A percentile compares a stretch with the other conserved stretches of the same genome.
phyloP scores from a whole-genome alignment of 2,888 invertebrate genomes.

The Pemphredon lugubris region DNA sequence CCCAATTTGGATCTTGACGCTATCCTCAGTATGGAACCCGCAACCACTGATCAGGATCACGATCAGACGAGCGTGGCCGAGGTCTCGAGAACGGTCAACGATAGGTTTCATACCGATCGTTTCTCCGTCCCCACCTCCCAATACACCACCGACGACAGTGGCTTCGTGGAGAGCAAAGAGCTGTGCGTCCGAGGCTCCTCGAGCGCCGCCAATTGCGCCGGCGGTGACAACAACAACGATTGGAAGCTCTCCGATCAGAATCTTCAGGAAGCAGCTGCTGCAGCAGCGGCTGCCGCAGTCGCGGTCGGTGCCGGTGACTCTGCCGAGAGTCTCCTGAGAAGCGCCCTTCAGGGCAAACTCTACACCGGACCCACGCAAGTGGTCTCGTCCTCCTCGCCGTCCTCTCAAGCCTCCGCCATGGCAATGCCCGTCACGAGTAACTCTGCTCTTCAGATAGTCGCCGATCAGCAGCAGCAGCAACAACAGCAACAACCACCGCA shows the following conservation, averaged over 20 bases:
- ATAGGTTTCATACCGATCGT: conserved; percentile 71
- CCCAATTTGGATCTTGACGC: conserved; percentile 90
- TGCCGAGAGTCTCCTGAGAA: conserved; percentile 89
- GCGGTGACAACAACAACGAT: conserved; percentile 88
- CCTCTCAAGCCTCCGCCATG: conserved; percentile 78
- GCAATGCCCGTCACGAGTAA: conserved; percentile 71
- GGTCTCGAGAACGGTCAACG: conserved; percentile 79
- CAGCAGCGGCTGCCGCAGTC: conserved; percentile 63
- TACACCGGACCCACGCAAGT: conserved; percentile 73
- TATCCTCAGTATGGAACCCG: conserved; percentile 88
- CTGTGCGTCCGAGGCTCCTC: conserved; percentile 72
- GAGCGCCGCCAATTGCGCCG: conserved; percentile 63
- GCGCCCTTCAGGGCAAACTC: conserved; percentile 91
- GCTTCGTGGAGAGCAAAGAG: conserved; percentile 87
- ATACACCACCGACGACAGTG: conserved; percentile 90
- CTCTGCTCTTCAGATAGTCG: conserved; percentile 65
- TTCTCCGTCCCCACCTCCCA: conserved; percentile 60
- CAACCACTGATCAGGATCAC: conserved; percentile 80
- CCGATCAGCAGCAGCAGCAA: conserved; percentile 74
- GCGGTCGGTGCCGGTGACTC: conserved; percentile 74
- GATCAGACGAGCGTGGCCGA: conserved; percentile 84
- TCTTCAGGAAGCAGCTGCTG: conserved; percentile 72
- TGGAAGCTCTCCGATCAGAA: conserved; percentile 91
- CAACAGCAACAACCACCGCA: conserved; percentile 56
- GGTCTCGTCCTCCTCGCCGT: conserved; percentile 71